Percentiles rank a stretch among this genome's conserved stretches.
Conservation (phyloP, 2,797 vertebrate genomes). For the Hyperoplus lanceolatus region DNA sequence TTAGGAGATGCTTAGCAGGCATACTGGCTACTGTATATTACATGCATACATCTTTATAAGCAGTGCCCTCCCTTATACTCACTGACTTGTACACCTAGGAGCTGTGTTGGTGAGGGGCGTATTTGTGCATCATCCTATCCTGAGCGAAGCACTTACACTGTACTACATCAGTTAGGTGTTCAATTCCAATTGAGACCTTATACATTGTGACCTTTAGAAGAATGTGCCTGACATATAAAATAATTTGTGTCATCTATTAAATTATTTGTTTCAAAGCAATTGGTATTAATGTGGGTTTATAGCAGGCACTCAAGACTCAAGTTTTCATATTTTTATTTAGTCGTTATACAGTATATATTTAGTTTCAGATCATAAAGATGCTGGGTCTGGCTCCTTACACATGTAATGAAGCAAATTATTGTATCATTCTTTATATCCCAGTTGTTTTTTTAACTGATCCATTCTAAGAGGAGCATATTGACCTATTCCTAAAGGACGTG, state of each 20-base stretch:
- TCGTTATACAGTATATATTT: not conserved
- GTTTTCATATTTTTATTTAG: not conserved
- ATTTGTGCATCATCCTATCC: not conserved
- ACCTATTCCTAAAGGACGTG: slow-evolving; percentile 5
- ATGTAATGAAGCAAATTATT: slow-evolving; percentile 20
- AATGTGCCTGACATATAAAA: not conserved
- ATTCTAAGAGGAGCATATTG: slow-evolving; percentile 10
- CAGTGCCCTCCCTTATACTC: slow-evolving; percentile 21
- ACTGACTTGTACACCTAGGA: slow-evolving; percentile 36
- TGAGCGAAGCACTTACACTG: not conserved
- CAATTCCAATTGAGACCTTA: not conserved
- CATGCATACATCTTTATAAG: slow-evolving; percentile 35
- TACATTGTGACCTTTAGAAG: not conserved
- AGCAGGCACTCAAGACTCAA: not conserved
- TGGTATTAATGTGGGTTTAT: not conserved
- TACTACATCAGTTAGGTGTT: not conserved
- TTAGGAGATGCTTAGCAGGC: slow-evolving; percentile 37
- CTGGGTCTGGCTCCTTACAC: not conserved
- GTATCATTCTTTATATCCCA: slow-evolving; percentile 12
- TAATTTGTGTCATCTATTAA: not conserved
- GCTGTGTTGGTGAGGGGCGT: not conserved
- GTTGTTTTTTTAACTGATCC: slow-evolving; percentile 12
- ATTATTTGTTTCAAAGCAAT: not conserved
- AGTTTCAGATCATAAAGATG: not conserved
- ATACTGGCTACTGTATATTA: not conserved